Percentiles rank a stretch among this genome's conserved stretches.
These are phyloP conservation scores for Daktulosphaira vitifoliae DNA, from an alignment of 1,140 invertebrate species.

Conservation along the genomic window DNA sequence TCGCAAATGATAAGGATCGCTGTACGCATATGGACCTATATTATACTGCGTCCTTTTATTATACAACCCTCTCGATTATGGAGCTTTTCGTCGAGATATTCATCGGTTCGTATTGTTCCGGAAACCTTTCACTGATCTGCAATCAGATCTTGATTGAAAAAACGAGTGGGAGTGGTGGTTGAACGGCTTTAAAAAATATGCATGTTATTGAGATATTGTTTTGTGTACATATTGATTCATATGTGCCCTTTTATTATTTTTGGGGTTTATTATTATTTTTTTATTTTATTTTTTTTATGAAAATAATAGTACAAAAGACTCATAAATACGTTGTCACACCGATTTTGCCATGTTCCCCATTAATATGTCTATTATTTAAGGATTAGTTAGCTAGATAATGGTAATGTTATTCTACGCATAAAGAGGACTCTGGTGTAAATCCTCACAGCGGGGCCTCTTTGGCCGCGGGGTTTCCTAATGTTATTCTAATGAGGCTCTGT, in stretches of 20 bases:
- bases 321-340: conserved; percentile 31
- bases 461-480: conserved; percentile 30
- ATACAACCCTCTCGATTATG: conserved; percentile 32
- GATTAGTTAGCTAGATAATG: conserved; percentile 31
- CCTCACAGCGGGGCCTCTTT: conserved; percentile 21
- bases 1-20: conserved; percentile 28
- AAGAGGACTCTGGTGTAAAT: conserved; percentile 29
- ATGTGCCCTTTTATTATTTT: conserved; percentile 25
- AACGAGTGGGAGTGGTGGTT: conserved; percentile 27
- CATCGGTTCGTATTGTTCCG: conserved; percentile 31
- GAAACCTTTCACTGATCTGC: conserved; percentile 31
- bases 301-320: conserved; percentile 14
- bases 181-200: conserved; percentile 26
- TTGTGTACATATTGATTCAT: conserved; percentile 13
- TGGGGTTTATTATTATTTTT: conserved; percentile 19
- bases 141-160: conserved; percentile 33
- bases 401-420: conserved; percentile 31
- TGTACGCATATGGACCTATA: conserved; percentile 25
- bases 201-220: conserved; percentile 30
- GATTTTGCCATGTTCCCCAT: conserved; percentile 29
- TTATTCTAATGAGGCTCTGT: conserved; percentile 30
- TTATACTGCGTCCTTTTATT: conserved; percentile 18
- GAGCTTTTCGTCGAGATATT: conserved; percentile 31
- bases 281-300: neutral
- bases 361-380: conserved; percentile 30